These are phyloP conservation scores for Idaea dimidiata DNA, from an alignment of 2,888 invertebrate species.

Conservation along the genomic window DNA sequence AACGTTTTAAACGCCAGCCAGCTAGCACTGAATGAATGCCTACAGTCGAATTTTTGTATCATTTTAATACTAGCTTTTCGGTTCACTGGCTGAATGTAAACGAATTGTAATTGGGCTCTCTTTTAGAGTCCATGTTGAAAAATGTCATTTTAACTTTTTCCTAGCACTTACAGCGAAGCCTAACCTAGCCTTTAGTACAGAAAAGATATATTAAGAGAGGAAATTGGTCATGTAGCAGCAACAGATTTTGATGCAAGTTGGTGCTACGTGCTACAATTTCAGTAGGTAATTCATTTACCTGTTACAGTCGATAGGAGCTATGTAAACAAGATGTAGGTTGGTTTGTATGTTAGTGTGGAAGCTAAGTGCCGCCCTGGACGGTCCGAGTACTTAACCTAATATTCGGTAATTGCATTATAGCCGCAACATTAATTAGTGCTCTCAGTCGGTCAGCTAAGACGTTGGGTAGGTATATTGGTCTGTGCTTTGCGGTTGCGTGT, in stretches of 20 bases:
- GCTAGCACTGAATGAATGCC: constrained; percentile 12
- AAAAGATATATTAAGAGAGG: neutral
- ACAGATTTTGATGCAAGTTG: constrained; percentile 5
- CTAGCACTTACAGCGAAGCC: neutral
- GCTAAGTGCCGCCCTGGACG: constrained; percentile 65
- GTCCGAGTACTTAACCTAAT: constrained; percentile 76
- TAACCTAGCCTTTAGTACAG: neutral
- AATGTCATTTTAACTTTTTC: constrained; percentile 10
- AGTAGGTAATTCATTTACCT: constrained; percentile 18
- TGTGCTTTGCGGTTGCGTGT: constrained; percentile 49
- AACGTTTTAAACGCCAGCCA: constrained; percentile 7
- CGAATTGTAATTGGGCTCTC: constrained; percentile 38
- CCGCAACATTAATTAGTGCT: constrained; percentile 71
- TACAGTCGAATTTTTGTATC: constrained; percentile 36
- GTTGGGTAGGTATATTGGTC: constrained; percentile 45
- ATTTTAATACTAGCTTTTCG: constrained; percentile 39
- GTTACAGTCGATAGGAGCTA: constrained; percentile 11
- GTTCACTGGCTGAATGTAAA: constrained; percentile 38
- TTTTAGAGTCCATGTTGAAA: constrained; percentile 28
- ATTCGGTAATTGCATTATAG: constrained; percentile 72
- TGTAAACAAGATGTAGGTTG: constrained; percentile 36
- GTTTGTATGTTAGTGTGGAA: constrained; percentile 62
- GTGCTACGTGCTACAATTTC: constrained; percentile 15
- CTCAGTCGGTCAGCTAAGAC: constrained; percentile 63
- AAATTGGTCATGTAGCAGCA: constrained; percentile 1